Base-by-base conservation (phyloP, 2,797 vertebrate genomes). In the Pipistrellus pygmaeus region DNA sequence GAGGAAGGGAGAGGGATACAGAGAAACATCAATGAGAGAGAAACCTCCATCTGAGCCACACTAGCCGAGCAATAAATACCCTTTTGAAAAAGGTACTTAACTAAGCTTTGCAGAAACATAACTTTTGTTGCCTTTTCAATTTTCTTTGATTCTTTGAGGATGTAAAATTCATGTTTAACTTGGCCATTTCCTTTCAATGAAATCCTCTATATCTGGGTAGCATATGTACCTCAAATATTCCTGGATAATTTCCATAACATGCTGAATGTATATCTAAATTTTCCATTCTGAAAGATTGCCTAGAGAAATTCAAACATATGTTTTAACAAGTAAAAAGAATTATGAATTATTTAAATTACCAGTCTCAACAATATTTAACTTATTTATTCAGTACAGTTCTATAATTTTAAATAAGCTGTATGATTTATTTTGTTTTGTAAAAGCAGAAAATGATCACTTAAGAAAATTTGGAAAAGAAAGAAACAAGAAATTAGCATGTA, bases 391-490 rank as follows among this genome's bases (percentile, higher is more conserved):
- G 64, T 32, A 25, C 3, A 53, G 51, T 72, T 90, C 30, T 84
- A 85, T 77, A 72, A 25, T 55, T 94, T 46, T 69, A 72, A 94
- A 88, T 72, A 76, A 80, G 3, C 78, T n/a, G 10, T 41, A 30
- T 77, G 69, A 84, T 66, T 87, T 93, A 88, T 83, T 89, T 93
- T 88, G 41, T 53, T 95, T 89, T 60, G 17, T 68, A 85, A 71
- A 85, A 68, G 38, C 30, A 78, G 35, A 48, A 78, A 53, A 81
- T 48, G 35, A 41, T 95, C 30, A 90, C 57, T 69, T 77, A 91
- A 82, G 30, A 82, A 44, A 88, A 88, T 90, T 48, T 90, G 72
- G 20, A 57, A 77, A 88, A 68, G 25, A 80, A 60, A 48, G 10
- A 77, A 82, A 38, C 7, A 81, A 53, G 21, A 94, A 95, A 44